Percentiles rank a stretch among this genome's conserved stretches.
Evolutionary conservation across 2,113 vertebrate genomes (phyloP).

Genomic region (Caranx ignobilis): DNA sequence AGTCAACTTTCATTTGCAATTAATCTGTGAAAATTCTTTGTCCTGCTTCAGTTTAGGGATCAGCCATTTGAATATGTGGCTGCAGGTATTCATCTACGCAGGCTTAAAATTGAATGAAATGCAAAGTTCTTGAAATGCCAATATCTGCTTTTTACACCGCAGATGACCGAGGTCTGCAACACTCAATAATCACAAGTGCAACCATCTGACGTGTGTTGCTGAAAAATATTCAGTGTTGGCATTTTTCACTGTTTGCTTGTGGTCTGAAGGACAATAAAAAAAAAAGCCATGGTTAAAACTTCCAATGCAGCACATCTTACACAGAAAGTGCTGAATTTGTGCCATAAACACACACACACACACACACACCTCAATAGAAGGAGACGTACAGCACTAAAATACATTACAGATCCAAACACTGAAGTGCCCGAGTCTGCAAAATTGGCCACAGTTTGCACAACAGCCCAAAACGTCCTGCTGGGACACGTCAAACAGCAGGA

Average conservation of each 20-base stretch:
- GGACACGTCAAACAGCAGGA: conserved; percentile 49
- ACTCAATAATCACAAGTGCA: conserved; percentile 32
- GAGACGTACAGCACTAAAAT: conserved; percentile 49
- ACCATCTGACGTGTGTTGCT: conserved; percentile 27
- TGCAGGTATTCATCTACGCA: conserved; percentile 39
- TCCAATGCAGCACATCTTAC: conserved; percentile 37
- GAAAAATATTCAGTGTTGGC: conserved; percentile 41
- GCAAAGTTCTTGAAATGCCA: not conserved
- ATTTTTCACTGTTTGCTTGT: conserved; percentile 53
- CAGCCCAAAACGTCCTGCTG: conserved; percentile 61
- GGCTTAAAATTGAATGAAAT: not conserved
- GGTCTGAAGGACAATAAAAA: conserved; percentile 50
- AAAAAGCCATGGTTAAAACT: conserved; percentile 36
- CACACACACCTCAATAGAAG: conserved; percentile 51
- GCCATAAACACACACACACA: conserved; percentile 55
- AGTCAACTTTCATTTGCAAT: not conserved
- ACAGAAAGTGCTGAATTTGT: conserved; percentile 73
- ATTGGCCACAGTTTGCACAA: conserved; percentile 60
- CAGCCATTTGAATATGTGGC: conserved; percentile 4
- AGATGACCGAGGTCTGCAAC: conserved; percentile 26
- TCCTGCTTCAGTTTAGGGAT: not conserved
- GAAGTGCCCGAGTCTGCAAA: conserved; percentile 57
- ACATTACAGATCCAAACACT: conserved; percentile 50
- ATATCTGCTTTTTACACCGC: conserved; percentile 30
- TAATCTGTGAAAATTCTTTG: not conserved